Conservation (phyloP, 2,888 invertebrate species). For the Pandemis heparana region DNA sequence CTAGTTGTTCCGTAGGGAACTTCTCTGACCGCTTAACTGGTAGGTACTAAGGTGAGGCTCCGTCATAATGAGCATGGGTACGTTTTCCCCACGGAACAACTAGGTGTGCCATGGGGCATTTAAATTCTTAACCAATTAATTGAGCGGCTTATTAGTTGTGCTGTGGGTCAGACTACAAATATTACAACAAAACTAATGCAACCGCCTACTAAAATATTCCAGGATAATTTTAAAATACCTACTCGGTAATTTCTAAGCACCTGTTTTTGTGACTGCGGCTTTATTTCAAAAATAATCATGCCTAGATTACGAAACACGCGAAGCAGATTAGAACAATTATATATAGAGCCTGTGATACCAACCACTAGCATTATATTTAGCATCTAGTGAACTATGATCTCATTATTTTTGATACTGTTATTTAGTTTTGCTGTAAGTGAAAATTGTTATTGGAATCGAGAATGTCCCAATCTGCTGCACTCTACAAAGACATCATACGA, state of each 20-base stretch:
- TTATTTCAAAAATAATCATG: constrained; percentile 7
- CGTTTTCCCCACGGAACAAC: too few species aligned
- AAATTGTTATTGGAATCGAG: constrained; percentile 43
- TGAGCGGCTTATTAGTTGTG: too few species aligned
- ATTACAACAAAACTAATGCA: too few species aligned
- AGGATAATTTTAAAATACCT: background rate
- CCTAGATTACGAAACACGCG: constrained; percentile 8
- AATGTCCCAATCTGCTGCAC: constrained; percentile 45
- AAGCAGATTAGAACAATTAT: constrained; percentile 7
- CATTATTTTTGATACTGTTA: background rate
- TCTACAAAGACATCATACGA: constrained; percentile 48
- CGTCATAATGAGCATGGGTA: too few species aligned
- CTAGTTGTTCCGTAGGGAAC: too few species aligned
- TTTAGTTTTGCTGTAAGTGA: constrained; percentile 17
- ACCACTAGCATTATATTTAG: background rate
- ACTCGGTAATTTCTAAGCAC: background rate
- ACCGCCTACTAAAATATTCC: too few species aligned
- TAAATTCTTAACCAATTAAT: too few species aligned
- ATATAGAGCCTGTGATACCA: background rate
- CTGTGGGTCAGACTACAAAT: too few species aligned
- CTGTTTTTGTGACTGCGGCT: constrained; percentile 2
- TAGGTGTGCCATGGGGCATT: too few species aligned
- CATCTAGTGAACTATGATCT: constrained; percentile 19
- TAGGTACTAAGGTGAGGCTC: too few species aligned
- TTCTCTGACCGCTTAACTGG: too few species aligned